A percentile compares a stretch with the other conserved stretches of the same genome.
These are phyloP conservation scores for Macrotis lagotis DNA, from an alignment of 2,113 vertebrate species.

Conservation along the genomic window DNA sequence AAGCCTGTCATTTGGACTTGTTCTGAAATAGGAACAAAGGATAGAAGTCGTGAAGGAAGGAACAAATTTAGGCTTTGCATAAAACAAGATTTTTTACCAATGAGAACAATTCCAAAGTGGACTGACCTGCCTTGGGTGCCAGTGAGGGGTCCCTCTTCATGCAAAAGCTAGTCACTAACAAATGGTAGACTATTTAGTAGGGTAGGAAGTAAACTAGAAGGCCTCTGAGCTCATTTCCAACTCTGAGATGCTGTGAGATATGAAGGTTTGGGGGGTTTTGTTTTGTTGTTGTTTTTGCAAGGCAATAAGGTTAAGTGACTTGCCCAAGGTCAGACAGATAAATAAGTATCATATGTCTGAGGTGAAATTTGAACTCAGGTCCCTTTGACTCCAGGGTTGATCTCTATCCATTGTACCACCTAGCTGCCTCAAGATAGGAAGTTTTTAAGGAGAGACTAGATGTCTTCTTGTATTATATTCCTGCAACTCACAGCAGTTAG, in stretches of 20 bases:
- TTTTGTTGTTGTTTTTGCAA: too few relatives aligned
- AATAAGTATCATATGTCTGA: too few relatives aligned
- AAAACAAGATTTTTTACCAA: not conserved
- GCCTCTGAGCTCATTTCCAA: not conserved
- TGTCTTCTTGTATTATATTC: not conserved
- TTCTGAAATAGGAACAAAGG: not conserved
- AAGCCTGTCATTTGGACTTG: not conserved
- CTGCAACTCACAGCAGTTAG: not conserved
- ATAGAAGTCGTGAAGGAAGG: not conserved
- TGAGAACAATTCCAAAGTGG: not conserved
- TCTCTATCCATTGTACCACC: too few relatives aligned
- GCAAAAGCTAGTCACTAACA: not conserved
- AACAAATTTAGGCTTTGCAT: not conserved
- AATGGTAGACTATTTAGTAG: too few relatives aligned
- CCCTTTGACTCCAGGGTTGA: too few relatives aligned
- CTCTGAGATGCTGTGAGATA: not conserved
- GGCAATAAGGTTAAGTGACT: too few relatives aligned
- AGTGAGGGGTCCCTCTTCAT: not conserved
- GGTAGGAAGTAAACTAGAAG: not conserved
- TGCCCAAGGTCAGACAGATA: too few relatives aligned
- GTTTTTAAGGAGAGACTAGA: not conserved
- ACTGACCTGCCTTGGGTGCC: not conserved
- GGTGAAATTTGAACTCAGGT: too few relatives aligned
- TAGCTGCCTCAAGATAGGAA: not conserved
- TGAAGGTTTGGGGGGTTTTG: too few relatives aligned